Base-by-base conservation (phyloP, 2,113 vertebrate genomes). In the Megaleporinus macrocephalus region DNA sequence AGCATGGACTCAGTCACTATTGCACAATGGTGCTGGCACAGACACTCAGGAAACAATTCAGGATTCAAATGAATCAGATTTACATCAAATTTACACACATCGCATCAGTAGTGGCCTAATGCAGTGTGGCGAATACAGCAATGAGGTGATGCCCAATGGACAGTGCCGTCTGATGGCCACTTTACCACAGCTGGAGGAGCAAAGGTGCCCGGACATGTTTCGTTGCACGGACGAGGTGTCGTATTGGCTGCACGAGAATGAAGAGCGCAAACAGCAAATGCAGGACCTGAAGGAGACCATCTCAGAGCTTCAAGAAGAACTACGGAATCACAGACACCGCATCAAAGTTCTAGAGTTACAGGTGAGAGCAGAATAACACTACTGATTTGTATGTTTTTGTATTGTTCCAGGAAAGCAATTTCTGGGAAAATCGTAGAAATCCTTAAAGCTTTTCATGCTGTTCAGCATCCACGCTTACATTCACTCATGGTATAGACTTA, bases 231-330 rank as follows among this genome's bases (percentile, higher is more conserved):
- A 96, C 0, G 95, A 97, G 79, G 95, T 95, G 2, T 95, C 95
- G 73, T 95, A 94, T 69, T 96, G 96, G 96, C 93, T 96, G 18
- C 95, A 94, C 0, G 93, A 97, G 89, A 97, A 96, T 0, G 93
- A 96, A 73, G 94, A 96, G 80, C 87, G 94, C 63, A 96, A 95
- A 12, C 92, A 94, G 89, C 95, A 96, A 91, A 88, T 96, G 4
- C 87, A 92, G 73, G 85, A 88, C 0, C 89, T 96, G 81, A 91
- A 91, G 71, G 95, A 96, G 69, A 92, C 94, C 26, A 90, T 96
- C 69, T 93, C 95, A 0, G 94, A 95, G 86, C 92, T 97, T 5
- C 95, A 95, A 85, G 95, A 97, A 84, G 95, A 96, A 85, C 91
- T 96, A 73, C 89, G 95, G 79, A 95, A 93, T 86, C 95, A 97